Evolutionary conservation across 2,797 vertebrate species (phyloP).

Genomic region (Corythornis leucogaster): DNA sequence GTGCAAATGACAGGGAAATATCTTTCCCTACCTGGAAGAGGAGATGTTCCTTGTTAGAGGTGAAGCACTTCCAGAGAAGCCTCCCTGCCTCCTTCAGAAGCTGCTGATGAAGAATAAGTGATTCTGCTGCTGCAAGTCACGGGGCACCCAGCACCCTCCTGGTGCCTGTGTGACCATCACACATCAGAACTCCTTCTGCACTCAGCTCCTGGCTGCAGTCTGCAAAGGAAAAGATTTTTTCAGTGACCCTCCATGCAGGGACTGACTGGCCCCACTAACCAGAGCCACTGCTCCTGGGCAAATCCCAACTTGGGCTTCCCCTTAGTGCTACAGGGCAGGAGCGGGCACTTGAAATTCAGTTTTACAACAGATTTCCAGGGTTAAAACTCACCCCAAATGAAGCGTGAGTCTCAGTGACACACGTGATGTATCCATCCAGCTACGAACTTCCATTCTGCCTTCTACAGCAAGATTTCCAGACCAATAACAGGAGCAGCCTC

Average conservation of each 20-base stretch:
- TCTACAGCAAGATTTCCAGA: neutral
- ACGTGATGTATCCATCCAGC: neutral
- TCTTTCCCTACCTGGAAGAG: neutral
- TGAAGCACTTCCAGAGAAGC: neutral
- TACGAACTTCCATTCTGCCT: neutral
- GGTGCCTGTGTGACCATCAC: neutral
- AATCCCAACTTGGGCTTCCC: neutral
- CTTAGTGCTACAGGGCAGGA: neutral
- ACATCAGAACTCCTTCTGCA: neutral
- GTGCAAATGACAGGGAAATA: neutral
- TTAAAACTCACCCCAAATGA: neutral
- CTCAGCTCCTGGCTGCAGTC: neutral
- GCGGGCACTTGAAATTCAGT: neutral
- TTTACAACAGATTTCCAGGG: neutral
- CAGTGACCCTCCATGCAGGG: neutral
- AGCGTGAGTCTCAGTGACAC: fast-evolving
- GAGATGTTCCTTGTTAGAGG: neutral
- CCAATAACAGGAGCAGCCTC: neutral
- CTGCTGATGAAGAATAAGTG: neutral
- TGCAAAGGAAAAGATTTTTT: neutral
- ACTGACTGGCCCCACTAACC: neutral
- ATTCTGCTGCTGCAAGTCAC: neutral
- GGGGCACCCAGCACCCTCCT: neutral
- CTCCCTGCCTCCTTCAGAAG: neutral
- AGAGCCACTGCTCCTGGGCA: neutral